Percentiles rank a stretch among this genome's conserved stretches.
These are phyloP conservation scores for Leptinotarsa undecemlineata DNA, from an alignment of 1,140 invertebrate genomes.

Conservation along the genomic window DNA sequence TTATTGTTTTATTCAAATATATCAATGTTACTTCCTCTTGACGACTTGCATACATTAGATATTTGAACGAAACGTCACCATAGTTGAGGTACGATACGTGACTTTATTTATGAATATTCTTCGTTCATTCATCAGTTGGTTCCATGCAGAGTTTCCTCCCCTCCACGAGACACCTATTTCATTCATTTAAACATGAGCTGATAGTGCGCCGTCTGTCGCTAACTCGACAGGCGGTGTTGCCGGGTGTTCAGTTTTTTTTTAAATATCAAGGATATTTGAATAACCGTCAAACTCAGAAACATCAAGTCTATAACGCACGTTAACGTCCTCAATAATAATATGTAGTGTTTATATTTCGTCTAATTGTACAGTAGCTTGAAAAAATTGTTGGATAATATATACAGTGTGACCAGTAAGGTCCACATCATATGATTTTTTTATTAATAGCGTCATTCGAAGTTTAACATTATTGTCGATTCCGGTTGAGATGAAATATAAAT, in stretches of 20 bases:
- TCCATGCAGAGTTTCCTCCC: neutral
- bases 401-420: too few relatives aligned
- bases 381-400: too few relatives aligned
- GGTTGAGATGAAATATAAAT: too few relatives aligned
- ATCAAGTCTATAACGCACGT: too few relatives aligned
- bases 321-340: too few relatives aligned
- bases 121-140: conserved; percentile 2
- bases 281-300: too few relatives aligned
- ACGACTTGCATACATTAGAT: neutral
- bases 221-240: neutral
- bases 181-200: neutral
- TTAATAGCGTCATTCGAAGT: too few relatives aligned
- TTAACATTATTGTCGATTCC: too few relatives aligned
- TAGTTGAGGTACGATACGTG: neutral
- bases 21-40: neutral
- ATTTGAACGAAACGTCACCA: neutral
- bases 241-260: neutral
- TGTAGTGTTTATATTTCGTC: too few relatives aligned
- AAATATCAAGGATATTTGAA: too few relatives aligned
- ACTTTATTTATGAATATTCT: conserved; percentile 6
- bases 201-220: neutral
- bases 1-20: neutral
- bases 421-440: too few relatives aligned
- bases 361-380: too few relatives aligned
- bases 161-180: neutral